Conservation (phyloP, 2,113 vertebrate genomes). For the Gadus chalcogrammus region DNA sequence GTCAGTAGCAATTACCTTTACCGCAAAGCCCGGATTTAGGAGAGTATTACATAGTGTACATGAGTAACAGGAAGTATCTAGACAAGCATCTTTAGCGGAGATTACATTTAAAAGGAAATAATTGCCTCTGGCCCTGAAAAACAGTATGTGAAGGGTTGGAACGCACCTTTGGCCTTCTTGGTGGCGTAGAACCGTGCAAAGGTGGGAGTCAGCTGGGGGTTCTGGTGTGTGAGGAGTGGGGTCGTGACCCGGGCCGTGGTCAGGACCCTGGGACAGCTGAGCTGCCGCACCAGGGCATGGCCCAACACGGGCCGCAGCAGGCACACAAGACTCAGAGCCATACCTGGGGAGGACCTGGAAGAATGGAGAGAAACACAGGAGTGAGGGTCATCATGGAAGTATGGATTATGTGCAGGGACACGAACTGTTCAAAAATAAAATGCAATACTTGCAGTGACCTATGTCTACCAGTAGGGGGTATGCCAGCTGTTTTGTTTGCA, state of each 20-base stretch:
- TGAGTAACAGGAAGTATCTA: too few relatives aligned
- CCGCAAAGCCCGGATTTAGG: too few relatives aligned
- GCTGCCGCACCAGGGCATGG: slow-evolving; percentile 20
- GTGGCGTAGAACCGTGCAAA: slow-evolving; percentile 79
- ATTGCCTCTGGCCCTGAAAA: too few relatives aligned
- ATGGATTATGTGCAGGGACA: neutral
- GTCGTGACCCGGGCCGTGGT: slow-evolving; percentile 4
- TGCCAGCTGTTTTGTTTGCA: slow-evolving; percentile 37
- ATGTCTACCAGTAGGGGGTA: slow-evolving; percentile 63
- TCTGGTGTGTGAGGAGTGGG: slow-evolving; percentile 13
- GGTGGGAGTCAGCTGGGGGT: slow-evolving; percentile 5
- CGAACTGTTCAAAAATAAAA: neutral
- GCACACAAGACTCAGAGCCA: slow-evolving; percentile 71
- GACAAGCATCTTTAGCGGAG: too few relatives aligned
- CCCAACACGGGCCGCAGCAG: slow-evolving; percentile 64
- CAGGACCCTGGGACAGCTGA: slow-evolving; percentile 28
- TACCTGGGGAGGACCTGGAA: slow-evolving; percentile 35
- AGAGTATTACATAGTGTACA: too few relatives aligned
- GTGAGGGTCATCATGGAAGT: neutral
- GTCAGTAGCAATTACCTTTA: too few relatives aligned
- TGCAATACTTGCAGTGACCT: slow-evolving; percentile 35
- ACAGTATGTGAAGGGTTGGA: neutral
- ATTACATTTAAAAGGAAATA: too few relatives aligned
- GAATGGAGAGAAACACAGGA: neutral
- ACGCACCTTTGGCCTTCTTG: slow-evolving; percentile 85